Evolutionary conservation across 2,888 invertebrate genomes (phyloP).

Genomic region (Neuroscelio doddi): DNA sequence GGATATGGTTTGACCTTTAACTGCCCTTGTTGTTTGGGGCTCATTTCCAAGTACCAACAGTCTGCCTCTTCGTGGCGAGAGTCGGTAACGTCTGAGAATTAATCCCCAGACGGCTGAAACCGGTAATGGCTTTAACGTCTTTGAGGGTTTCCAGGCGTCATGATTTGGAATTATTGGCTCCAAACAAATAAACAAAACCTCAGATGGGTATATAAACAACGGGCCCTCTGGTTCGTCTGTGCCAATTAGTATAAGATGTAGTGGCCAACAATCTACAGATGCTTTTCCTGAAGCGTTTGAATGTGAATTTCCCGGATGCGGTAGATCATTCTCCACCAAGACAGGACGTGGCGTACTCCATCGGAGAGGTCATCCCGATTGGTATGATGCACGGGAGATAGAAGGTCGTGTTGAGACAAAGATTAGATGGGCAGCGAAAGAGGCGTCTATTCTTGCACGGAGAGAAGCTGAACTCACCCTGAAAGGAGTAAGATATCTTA

Average conservation of each 20-base stretch:
- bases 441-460: not conserved
- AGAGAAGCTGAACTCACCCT: conserved; percentile 9
- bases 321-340: not conserved
- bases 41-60: too few species aligned
- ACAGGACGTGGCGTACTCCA: conserved; percentile 9
- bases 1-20: too few species aligned
- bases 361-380: not conserved
- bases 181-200: too few species aligned
- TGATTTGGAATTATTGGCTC: too few species aligned
- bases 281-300: not conserved
- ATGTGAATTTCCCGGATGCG: conserved; percentile 12
- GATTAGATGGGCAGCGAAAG: conserved; percentile 1
- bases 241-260: not conserved
- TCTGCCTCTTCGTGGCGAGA: too few species aligned
- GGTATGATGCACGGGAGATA: not conserved
- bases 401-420: not conserved
- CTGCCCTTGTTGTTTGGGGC: too few species aligned
- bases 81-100: too few species aligned
- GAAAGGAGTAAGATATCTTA: conserved; percentile 7
- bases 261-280: too few species aligned
- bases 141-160: too few species aligned
- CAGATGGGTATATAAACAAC: too few species aligned
- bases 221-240: not conserved
- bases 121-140: too few species aligned
- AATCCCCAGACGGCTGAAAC: too few species aligned